Evolutionary conservation across 2,797 vertebrate genomes (phyloP).

Genomic region (Benthosema pterotum): DNA sequence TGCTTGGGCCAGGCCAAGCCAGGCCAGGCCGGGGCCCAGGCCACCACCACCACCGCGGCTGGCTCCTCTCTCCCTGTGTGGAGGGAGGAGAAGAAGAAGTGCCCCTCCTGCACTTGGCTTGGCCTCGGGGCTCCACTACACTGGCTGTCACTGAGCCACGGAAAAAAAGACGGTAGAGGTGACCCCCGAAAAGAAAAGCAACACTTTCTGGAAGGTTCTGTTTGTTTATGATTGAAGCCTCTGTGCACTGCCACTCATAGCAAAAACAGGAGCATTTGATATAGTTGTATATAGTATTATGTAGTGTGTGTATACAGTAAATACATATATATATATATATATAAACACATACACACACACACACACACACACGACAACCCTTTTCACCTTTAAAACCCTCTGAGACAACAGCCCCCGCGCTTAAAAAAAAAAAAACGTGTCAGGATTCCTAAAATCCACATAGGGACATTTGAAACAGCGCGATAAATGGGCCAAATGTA

Average conservation of each 20-base stretch:
- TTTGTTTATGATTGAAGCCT: constrained; percentile 77
- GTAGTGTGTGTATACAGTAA: too few relatives aligned
- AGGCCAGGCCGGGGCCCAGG: constrained; percentile 93
- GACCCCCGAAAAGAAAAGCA: constrained; percentile 83
- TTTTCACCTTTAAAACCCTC: constrained; percentile 72
- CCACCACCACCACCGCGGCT: constrained; percentile 82
- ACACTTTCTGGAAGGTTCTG: constrained; percentile 69
- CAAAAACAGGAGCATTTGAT: too few relatives aligned
- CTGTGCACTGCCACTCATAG: constrained; percentile 60
- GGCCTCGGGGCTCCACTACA: constrained; percentile 86
- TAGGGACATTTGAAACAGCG: constrained; percentile 77
- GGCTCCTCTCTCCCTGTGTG: constrained; percentile 90
- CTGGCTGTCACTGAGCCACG: constrained; percentile 90
- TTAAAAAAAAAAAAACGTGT: constrained; percentile 73
- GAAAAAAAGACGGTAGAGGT: constrained; percentile 87
- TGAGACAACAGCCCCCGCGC: constrained; percentile 54
- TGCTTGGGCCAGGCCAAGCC: too few relatives aligned
- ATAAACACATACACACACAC: too few relatives aligned
- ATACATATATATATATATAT: too few relatives aligned
- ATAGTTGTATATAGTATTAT: too few relatives aligned
- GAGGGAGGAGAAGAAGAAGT: too few relatives aligned
- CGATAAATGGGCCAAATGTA: constrained; percentile 77
- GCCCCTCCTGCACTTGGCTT: constrained; percentile 92
- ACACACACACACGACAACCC: constrained; percentile 7
- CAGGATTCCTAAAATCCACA: constrained; percentile 71